Conservation (phyloP, 2,888 invertebrate species). For the Drosophila parthenogenetica region DNA sequence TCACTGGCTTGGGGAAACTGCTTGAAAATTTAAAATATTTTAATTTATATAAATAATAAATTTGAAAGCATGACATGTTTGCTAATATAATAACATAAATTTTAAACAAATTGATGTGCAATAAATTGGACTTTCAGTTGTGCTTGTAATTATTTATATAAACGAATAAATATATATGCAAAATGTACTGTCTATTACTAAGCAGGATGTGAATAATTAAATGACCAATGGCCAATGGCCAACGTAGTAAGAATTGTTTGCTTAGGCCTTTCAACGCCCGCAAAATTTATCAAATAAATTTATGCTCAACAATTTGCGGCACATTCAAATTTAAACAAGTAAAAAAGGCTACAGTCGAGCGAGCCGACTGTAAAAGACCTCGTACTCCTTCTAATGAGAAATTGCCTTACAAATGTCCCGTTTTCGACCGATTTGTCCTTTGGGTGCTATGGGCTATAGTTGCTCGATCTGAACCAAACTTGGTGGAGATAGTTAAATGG, state of each 20-base stretch:
- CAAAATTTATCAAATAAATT: constrained; percentile 56
- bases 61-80: background rate
- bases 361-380: no score
- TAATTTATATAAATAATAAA: background rate
- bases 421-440: no score
- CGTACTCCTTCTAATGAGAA: no score
- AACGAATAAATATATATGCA: background rate
- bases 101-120: constrained; percentile 7
- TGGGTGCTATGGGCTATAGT: no score
- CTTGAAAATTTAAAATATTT: no score
- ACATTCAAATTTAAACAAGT: no score
- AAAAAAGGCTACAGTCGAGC: no score
- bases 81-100: constrained; percentile 1
- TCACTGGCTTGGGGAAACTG: background rate
- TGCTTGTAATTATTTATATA: constrained; percentile 27
- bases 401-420: no score
- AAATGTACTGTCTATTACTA: constrained; percentile 38
- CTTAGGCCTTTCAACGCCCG: constrained; percentile 59
- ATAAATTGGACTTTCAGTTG: constrained; percentile 47
- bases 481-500: no score
- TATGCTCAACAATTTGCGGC: constrained; percentile 59
- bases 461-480: no score
- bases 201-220: constrained; percentile 20
- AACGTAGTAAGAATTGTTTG: constrained; percentile 40
- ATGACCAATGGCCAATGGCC: constrained; percentile 24